Conservation (phyloP, 2,888 invertebrate genomes). For the Lithosia quadra region DNA sequence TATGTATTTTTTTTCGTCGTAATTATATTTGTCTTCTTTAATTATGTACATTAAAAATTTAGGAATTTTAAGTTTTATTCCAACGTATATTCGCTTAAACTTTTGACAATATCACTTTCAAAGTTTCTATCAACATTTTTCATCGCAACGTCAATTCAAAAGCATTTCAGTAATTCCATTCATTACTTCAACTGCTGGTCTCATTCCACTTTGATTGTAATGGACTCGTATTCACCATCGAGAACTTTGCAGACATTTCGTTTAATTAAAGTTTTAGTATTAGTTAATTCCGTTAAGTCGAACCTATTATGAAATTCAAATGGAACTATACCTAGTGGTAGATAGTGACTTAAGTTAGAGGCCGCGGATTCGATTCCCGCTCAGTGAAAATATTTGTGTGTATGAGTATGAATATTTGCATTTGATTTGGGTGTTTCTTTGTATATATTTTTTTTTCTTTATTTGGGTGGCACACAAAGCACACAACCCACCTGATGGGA, state of each 20-base stretch:
- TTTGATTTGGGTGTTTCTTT: too few relatives aligned
- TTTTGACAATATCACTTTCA: background rate
- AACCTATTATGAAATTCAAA: conserved; percentile 37
- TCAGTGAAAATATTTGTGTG: too few relatives aligned
- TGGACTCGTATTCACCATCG: conserved; percentile 36
- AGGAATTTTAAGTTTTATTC: background rate
- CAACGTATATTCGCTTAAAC: too few relatives aligned
- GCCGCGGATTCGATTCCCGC: too few relatives aligned
- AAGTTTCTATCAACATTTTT: background rate
- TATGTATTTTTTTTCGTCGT: too few relatives aligned
- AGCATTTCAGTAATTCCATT: background rate
- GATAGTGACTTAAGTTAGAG: too few relatives aligned
- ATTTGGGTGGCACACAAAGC: too few relatives aligned
- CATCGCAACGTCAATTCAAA: background rate
- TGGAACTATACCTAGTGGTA: conserved; percentile 36
- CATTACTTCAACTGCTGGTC: conserved; percentile 19
- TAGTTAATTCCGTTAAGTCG: conserved; percentile 55
- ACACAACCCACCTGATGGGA: too few relatives aligned
- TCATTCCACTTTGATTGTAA: conserved; percentile 25
- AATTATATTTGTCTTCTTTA: too few relatives aligned
- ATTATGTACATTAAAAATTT: too few relatives aligned
- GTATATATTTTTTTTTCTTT: too few relatives aligned
- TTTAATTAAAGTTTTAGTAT: conserved; percentile 61
- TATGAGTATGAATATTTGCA: too few relatives aligned
- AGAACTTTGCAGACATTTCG: conserved; percentile 50